Evolutionary conservation across 2,113 vertebrate genomes (phyloP).

Genomic region (Rhizomys pruinosus): DNA sequence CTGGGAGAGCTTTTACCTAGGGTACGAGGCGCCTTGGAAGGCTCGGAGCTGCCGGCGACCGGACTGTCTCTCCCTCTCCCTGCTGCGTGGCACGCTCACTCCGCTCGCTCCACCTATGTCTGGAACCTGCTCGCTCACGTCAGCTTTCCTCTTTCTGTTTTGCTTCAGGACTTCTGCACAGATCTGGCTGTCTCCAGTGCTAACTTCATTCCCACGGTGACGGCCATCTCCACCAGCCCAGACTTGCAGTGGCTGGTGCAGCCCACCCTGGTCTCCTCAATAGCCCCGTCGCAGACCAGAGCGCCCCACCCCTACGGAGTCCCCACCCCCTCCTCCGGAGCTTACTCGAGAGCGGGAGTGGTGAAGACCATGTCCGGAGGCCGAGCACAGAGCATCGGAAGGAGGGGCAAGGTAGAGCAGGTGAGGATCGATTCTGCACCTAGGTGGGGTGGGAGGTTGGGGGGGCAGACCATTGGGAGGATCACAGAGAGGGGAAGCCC

Average conservation of each 20-base stretch:
- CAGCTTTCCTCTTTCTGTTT: slow-evolving; percentile 44
- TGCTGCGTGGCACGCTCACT: slow-evolving; percentile 60
- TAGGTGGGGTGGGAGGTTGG: fast-evolving
- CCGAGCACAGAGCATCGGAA: slow-evolving; percentile 86
- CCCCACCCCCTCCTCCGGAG: slow-evolving; percentile 82
- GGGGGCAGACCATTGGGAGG: fast-evolving
- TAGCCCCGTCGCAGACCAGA: slow-evolving; percentile 92
- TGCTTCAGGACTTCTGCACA: slow-evolving; percentile 92
- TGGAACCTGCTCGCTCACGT: slow-evolving; percentile 55
- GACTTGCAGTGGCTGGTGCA: slow-evolving; percentile 97
- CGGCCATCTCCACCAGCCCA: slow-evolving; percentile 92
- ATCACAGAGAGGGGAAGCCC: not conserved
- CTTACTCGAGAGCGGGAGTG: slow-evolving; percentile 86
- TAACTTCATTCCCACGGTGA: slow-evolving; percentile 95
- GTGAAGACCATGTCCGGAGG: slow-evolving; percentile 85
- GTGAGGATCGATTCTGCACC: slow-evolving; percentile 82
- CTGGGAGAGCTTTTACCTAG: slow-evolving; percentile 6
- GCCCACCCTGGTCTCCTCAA: slow-evolving; percentile 91
- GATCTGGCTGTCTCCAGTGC: slow-evolving; percentile 92
- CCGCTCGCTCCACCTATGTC: slow-evolving; percentile 18
- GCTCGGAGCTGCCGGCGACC: not conserved
- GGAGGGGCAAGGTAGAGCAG: slow-evolving; percentile 93
- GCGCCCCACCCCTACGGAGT: slow-evolving; percentile 89
- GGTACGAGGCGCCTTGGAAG: not conserved
- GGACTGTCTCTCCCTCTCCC: not conserved